phyloP scores from a whole-genome alignment of 1,140 invertebrate genomes.

The Yoshiicerus persimilis region DNA sequence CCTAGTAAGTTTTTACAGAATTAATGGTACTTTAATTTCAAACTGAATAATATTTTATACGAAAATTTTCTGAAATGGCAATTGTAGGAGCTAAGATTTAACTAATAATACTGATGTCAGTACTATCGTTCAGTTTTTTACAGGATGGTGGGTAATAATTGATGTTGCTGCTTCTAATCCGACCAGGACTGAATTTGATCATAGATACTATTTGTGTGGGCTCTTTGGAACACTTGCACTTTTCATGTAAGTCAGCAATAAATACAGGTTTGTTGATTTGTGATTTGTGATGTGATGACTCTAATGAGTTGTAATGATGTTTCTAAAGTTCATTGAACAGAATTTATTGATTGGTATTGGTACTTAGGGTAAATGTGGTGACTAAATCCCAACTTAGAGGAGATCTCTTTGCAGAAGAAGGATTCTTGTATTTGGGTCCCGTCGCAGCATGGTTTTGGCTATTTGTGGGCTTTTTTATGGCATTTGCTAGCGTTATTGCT shows the following conservation, averaged over 20 bases:
- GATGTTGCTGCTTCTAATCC: conserved; percentile 84
- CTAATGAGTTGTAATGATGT: too few relatives aligned
- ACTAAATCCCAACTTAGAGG: conserved; percentile 91
- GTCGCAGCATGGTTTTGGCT: conserved; percentile 91
- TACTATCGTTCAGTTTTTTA: conserved; percentile 90
- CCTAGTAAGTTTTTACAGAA: too few relatives aligned
- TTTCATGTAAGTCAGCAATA: conserved; percentile 87
- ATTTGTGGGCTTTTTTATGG: conserved; percentile 92
- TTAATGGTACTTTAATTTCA: too few relatives aligned
- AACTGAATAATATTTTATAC: too few relatives aligned
- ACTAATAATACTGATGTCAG: too few relatives aligned
- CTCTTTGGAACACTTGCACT: conserved; percentile 90
- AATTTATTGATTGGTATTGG: neutral
- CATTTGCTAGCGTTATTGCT: conserved; percentile 92
- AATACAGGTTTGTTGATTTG: too few relatives aligned
- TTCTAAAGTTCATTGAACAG: too few relatives aligned
- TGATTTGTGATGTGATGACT: too few relatives aligned
- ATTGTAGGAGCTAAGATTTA: too few relatives aligned
- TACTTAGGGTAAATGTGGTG: conserved; percentile 88
- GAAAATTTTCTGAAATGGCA: too few relatives aligned
- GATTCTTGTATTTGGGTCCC: conserved; percentile 74
- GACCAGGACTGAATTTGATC: conserved; percentile 62
- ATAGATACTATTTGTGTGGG: conserved; percentile 91
- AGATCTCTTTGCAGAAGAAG: conserved; percentile 78
- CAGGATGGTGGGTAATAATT: conserved; percentile 97